These are phyloP conservation scores for Uromys caudimaculatus DNA, from an alignment of 2,797 vertebrate genomes.

Conservation along the genomic window DNA sequence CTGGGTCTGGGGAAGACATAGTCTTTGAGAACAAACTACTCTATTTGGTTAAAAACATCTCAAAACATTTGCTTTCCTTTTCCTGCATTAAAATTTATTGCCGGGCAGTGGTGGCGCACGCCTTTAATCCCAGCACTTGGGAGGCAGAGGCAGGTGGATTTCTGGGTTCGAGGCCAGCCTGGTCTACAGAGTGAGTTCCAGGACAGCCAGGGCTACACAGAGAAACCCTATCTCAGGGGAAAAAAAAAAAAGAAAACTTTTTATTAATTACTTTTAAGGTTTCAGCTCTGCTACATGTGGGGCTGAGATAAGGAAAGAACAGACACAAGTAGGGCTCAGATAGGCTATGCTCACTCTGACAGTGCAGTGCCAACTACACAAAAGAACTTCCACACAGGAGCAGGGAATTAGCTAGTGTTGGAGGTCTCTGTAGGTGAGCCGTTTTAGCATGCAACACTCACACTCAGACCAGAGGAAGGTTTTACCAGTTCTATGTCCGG, in stretches of 20 bases:
- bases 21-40: constrained; percentile 21
- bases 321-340: background rate
- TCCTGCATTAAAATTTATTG: background rate
- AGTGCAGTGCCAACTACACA: background rate
- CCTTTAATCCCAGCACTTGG: too few relatives aligned
- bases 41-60: background rate
- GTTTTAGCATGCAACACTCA: background rate
- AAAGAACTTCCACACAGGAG: background rate
- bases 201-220: too few relatives aligned
- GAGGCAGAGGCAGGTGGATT: too few relatives aligned
- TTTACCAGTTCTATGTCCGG: background rate
- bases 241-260: too few relatives aligned
- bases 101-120: too few relatives aligned
- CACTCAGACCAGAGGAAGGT: background rate
- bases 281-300: background rate
- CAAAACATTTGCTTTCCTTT: background rate
- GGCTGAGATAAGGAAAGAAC: background rate
- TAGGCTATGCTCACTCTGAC: background rate
- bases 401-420: background rate
- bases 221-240: too few relatives aligned
- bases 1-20: background rate
- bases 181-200: too few relatives aligned
- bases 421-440: background rate
- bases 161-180: too few relatives aligned
- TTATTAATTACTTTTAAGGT: background rate